Percentiles rank a stretch among this genome's conserved stretches.
These are phyloP conservation scores for Cebus imitator DNA, from an alignment of 2,113 vertebrate genomes.

Conservation along the genomic window DNA sequence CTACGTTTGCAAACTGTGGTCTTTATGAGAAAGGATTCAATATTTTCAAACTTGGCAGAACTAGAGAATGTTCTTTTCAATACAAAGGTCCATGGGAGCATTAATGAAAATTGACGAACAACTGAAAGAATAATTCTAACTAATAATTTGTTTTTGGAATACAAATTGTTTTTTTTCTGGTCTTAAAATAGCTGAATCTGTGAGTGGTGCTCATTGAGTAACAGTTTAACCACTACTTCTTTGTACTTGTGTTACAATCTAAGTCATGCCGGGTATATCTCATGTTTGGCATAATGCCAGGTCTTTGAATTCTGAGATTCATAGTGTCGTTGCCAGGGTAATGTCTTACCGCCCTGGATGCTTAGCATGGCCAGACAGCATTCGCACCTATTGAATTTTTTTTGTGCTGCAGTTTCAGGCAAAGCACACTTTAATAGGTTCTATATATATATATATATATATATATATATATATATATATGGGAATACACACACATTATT, in stretches of 20 bases:
- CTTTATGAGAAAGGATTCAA: conserved; percentile 30
- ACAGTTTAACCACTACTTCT: neutral
- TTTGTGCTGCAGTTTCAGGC: neutral
- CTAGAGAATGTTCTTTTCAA: neutral
- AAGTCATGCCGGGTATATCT: neutral
- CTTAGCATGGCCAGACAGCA: neutral
- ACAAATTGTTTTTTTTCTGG: neutral
- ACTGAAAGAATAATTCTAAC: neutral
- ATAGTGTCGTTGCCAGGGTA: neutral
- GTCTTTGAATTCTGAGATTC: neutral
- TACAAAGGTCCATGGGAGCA: neutral
- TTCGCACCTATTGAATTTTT: neutral
- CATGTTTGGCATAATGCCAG: neutral
- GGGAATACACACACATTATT: neutral
- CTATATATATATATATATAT: neutral
- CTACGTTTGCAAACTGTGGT: neutral
- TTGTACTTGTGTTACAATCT: neutral
- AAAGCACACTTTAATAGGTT: neutral
- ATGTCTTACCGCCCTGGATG: neutral
- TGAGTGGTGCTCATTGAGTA: neutral
- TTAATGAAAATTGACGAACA: neutral
- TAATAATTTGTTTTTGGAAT: neutral
- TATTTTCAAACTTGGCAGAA: neutral
- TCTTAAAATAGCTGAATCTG: neutral
- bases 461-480: no score